Percentiles rank a stretch among this genome's conserved stretches.
phyloP scores from a whole-genome alignment of 2,797 vertebrate genomes.

The Carduelis carduelis region DNA sequence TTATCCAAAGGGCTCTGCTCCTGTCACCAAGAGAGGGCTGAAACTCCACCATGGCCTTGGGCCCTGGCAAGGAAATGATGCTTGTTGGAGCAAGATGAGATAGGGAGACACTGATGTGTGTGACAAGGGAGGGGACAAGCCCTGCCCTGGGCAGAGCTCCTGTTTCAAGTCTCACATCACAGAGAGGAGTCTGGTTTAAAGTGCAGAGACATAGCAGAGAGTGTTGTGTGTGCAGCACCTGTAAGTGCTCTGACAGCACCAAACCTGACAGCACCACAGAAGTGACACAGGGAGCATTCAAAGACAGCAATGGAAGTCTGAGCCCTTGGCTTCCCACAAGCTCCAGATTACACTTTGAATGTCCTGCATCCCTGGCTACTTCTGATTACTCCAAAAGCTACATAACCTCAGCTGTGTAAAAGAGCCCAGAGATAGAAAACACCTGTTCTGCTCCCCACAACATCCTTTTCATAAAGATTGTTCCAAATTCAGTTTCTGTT shows the following conservation, averaged over 20 bases:
- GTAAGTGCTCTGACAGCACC: slow-evolving; percentile 4
- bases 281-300: neutral
- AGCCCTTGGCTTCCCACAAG: neutral
- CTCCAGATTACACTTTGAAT: neutral
- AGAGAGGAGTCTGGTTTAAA: slow-evolving; percentile 42
- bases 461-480: neutral
- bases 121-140: neutral
- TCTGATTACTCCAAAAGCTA: neutral
- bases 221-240: neutral
- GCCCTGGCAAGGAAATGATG: neutral
- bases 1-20: neutral
- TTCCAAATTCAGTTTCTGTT: neutral
- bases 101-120: neutral
- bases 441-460: neutral
- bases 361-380: neutral
- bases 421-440: neutral
- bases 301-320: neutral
- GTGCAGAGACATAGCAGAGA: slow-evolving; percentile 71
- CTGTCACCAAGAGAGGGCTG: neutral
- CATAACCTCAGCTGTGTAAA: neutral
- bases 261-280: slow-evolving; percentile 5
- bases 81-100: neutral
- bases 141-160: slow-evolving; percentile 60
- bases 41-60: neutral
- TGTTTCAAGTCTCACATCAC: slow-evolving; percentile 39